phyloP scores from a whole-genome alignment of 2,888 invertebrate species.

The Druceiella hillmani region DNA sequence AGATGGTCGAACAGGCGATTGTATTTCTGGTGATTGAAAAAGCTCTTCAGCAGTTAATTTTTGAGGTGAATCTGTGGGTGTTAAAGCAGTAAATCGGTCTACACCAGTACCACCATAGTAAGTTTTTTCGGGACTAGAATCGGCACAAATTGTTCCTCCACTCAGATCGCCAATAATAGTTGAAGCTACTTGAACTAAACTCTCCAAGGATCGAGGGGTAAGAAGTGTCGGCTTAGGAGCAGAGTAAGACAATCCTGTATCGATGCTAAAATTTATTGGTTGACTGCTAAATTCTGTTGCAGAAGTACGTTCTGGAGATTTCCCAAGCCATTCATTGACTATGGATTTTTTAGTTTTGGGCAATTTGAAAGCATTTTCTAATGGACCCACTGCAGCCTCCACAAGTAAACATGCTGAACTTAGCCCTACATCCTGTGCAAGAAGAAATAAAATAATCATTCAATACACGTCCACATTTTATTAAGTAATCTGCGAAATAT shows the following conservation, averaged over 20 bases:
- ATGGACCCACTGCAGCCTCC: conserved; percentile 78
- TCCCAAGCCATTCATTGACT: conserved; percentile 87
- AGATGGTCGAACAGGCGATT: too few relatives aligned
- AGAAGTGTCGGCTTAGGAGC: conserved; percentile 40
- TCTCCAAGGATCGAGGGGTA: conserved; percentile 50
- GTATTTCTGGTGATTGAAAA: too few relatives aligned
- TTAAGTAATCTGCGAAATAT: conserved; percentile 1
- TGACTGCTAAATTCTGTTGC: conserved; percentile 33
- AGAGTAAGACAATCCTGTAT: conserved; percentile 27
- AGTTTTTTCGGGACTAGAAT: conserved; percentile 16
- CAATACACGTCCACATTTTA: background rate
- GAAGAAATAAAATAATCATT: background rate
- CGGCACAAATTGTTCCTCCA: conserved; percentile 24
- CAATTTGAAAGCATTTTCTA: conserved; percentile 80
- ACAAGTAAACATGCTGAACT: conserved; percentile 78
- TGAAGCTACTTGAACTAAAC: conserved; percentile 58
- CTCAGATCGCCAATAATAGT: conserved; percentile 41
- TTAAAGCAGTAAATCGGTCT: too few relatives aligned
- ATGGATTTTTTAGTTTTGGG: conserved; percentile 90
- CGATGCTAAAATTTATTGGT: conserved; percentile 6
- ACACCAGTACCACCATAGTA: conserved; percentile 7
- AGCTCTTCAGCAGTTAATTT: too few relatives aligned
- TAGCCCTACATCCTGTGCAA: conserved; percentile 44
- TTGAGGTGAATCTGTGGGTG: too few relatives aligned
- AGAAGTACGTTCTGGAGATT: conserved; percentile 56